Conservation (phyloP, 2,797 vertebrate species). For the Eleutherodactylus coqui region DNA sequence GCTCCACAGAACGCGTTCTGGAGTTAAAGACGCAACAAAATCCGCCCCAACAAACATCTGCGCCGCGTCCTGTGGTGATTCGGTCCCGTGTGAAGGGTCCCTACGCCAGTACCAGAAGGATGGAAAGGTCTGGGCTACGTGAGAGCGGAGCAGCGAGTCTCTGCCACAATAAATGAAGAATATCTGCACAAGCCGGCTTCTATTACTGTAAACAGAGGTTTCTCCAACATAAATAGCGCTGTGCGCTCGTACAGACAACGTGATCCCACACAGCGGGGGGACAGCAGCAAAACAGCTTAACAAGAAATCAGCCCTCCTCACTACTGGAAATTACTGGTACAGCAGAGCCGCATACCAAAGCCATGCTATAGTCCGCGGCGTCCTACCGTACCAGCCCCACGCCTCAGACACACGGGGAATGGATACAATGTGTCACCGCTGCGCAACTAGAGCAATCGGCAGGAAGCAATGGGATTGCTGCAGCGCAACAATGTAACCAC, state of each 20-base stretch:
- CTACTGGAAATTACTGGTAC: neutral
- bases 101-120: neutral
- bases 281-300: conserved; percentile 13
- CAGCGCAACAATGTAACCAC: too few species aligned
- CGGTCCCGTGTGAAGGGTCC: too few species aligned
- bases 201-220: neutral
- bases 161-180: neutral
- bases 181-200: conserved; percentile 14
- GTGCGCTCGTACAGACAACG: conserved; percentile 18
- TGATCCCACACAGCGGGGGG: conserved; percentile 25
- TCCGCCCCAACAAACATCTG: too few species aligned
- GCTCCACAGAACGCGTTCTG: too few species aligned
- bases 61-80: too few species aligned
- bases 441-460: too few species aligned
- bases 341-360: neutral
- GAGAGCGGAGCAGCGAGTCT: neutral
- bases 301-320: conserved; percentile 13
- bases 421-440: too few species aligned
- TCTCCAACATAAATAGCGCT: conserved; percentile 31
- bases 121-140: too few species aligned
- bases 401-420: too few species aligned
- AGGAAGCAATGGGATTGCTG: too few species aligned
- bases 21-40: too few species aligned
- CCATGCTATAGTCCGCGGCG: neutral
- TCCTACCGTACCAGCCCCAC: neutral